These are phyloP conservation scores for Cardinalis cardinalis DNA, from an alignment of 2,113 vertebrate species.

Conservation along the genomic window DNA sequence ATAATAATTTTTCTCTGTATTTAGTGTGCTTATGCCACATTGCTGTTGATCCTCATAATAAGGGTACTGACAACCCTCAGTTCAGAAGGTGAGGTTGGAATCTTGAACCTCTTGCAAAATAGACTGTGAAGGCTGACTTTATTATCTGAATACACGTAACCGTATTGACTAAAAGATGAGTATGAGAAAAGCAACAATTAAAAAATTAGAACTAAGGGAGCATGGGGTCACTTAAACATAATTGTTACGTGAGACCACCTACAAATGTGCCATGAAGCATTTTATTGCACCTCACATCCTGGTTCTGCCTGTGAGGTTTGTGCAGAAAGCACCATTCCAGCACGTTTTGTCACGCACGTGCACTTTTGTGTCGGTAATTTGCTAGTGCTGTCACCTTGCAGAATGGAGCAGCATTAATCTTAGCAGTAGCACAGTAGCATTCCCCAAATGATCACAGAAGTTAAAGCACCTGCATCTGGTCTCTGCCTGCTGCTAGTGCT, in stretches of 20 bases:
- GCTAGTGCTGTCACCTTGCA: background rate
- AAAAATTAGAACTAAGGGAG: background rate
- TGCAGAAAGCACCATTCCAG: background rate
- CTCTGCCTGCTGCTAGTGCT: background rate
- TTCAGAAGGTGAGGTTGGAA: background rate
- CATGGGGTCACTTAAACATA: background rate
- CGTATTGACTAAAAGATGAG: background rate
- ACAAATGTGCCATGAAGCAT: background rate
- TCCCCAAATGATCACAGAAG: background rate
- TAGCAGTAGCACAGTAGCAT: background rate
- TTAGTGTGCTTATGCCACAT: background rate
- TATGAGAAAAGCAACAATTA: background rate
- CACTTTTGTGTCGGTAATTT: background rate
- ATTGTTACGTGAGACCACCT: background rate
- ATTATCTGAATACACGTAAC: background rate
- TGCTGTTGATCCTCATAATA: background rate
- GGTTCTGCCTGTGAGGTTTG: background rate
- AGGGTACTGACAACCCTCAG: background rate
- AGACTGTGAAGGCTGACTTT: background rate
- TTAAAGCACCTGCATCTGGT: background rate
- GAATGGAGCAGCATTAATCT: conserved; percentile 18
- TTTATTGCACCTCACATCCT: background rate
- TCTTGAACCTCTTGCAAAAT: background rate
- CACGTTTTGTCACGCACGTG: conserved; percentile 1
- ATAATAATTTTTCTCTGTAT: background rate